Evolutionary conservation across 2,113 vertebrate genomes (phyloP).

Genomic region (Phaethon lepturus): DNA sequence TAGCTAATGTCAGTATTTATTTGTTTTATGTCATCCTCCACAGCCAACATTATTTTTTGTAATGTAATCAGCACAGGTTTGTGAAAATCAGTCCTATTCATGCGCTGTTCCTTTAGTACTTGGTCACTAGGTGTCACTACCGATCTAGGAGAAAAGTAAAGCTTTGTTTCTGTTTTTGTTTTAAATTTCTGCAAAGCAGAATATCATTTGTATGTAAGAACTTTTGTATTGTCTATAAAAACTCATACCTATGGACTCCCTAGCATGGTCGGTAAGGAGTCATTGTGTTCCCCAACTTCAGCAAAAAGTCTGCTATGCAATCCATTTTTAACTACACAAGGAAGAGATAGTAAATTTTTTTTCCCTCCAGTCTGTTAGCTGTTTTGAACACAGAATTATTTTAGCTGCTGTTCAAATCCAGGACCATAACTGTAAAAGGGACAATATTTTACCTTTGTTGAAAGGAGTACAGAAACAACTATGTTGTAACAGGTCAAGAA

Average conservation of each 20-base stretch:
- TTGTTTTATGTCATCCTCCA: neutral
- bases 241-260: neutral
- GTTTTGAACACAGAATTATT: neutral
- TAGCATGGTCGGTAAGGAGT: neutral
- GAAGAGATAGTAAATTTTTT: neutral
- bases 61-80: neutral
- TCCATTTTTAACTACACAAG: neutral
- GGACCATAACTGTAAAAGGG: neutral
- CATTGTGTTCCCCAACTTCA: neutral
- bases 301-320: neutral
- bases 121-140: constrained; percentile 75
- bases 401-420: neutral
- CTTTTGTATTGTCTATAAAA: constrained; percentile 17
- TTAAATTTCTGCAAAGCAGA: neutral
- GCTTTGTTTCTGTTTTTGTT: neutral
- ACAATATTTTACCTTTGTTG: neutral
- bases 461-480: neutral
- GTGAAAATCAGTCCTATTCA: neutral
- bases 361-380: neutral
- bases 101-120: neutral
- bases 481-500: neutral
- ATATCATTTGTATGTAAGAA: neutral
- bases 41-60: neutral
- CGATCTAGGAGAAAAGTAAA: constrained; percentile 48
- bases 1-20: neutral